Conservation (phyloP, 2,113 vertebrate species). For the Antennarius striatus region DNA sequence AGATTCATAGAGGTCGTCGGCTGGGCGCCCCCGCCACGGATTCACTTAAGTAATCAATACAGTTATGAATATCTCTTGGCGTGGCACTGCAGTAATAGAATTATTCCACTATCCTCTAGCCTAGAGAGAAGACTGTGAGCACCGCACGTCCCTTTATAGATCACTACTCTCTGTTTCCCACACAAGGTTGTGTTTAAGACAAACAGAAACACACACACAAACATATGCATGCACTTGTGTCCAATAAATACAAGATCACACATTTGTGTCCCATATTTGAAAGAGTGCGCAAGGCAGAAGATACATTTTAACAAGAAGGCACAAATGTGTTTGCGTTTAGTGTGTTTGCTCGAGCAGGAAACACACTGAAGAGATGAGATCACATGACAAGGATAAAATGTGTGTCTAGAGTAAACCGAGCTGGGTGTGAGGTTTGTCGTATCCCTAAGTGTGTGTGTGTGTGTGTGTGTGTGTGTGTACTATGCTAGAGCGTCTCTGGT, state of each 20-base stretch:
- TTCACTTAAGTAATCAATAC: conserved; percentile 57
- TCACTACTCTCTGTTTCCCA: conserved; percentile 26
- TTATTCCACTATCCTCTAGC: conserved; percentile 42
- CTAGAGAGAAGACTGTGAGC: conserved; percentile 24
- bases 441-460: background rate
- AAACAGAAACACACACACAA: background rate
- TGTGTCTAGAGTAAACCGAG: conserved; percentile 33
- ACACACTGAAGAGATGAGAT: background rate
- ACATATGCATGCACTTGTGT: no score
- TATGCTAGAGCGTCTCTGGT: conserved; percentile 12
- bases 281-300: conserved; percentile 10
- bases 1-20: conserved; percentile 40
- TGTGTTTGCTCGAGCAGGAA: background rate
- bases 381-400: conserved; percentile 8
- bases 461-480: conserved; percentile 6
- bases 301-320: conserved; percentile 24
- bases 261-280: conserved; percentile 6
- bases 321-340: background rate
- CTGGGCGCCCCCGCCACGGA: conserved; percentile 30
- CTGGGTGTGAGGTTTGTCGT: conserved; percentile 17
- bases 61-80: conserved; percentile 49
- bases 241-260: conserved; percentile 3
- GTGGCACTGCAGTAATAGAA: conserved; percentile 38
- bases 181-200: conserved; percentile 57
- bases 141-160: conserved; percentile 20